phyloP scores from a whole-genome alignment of 1,140 invertebrate genomes.

The Polypedilum vanderplanki region DNA sequence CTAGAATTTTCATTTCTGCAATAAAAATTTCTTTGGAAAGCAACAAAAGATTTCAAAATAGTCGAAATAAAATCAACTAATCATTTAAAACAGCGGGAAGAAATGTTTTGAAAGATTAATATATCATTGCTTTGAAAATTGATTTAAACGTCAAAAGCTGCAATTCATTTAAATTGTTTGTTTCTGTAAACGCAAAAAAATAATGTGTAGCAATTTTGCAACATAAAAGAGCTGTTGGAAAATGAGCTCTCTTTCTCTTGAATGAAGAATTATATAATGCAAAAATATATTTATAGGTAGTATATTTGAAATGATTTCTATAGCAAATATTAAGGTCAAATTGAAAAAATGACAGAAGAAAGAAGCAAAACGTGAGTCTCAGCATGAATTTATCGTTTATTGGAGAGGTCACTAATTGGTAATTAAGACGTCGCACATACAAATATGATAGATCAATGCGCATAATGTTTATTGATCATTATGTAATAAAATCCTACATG shows the following conservation, averaged over 20 bases:
- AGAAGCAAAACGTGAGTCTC: neutral
- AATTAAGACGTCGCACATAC: too few relatives aligned
- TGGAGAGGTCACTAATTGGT: neutral
- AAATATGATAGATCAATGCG: too few relatives aligned
- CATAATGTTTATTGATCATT: too few relatives aligned
- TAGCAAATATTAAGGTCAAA: constrained; percentile 18
- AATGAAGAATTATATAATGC: constrained; percentile 19
- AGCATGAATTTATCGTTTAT: neutral
- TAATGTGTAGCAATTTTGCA: constrained; percentile 7
- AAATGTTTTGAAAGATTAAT: neutral
- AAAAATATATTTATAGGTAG: neutral
- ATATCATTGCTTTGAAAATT: neutral
- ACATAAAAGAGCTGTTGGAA: constrained; percentile 12
- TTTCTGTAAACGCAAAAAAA: neutral
- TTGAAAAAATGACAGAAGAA: neutral
- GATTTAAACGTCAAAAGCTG: neutral
- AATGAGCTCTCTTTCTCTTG: neutral
- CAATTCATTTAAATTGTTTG: neutral
- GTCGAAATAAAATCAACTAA: too few relatives aligned
- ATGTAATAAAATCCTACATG: neutral
- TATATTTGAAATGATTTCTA: neutral
- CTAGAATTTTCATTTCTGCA: too few relatives aligned
- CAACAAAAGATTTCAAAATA: too few relatives aligned
- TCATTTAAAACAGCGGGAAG: too few relatives aligned
- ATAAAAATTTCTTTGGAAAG: too few relatives aligned